Percentiles rank a stretch among this genome's conserved stretches.
Conservation (phyloP, 2,797 vertebrate genomes). For the Enteromius paludinosus region DNA sequence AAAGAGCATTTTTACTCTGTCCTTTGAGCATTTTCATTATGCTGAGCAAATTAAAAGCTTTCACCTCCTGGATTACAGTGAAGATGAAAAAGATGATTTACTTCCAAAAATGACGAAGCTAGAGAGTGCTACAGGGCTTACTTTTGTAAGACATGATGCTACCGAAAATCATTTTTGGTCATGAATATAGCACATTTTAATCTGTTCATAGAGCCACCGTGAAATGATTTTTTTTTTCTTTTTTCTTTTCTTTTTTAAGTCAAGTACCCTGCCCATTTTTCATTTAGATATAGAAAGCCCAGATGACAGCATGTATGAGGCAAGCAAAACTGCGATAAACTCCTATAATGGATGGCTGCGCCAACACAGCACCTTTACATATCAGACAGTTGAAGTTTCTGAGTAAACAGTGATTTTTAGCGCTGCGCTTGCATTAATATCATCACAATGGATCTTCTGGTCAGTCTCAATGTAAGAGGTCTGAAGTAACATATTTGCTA, state of each 20-base stretch:
- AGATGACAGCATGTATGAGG: slow-evolving; percentile 48
- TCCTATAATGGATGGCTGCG: slow-evolving; percentile 39
- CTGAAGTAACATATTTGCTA: slow-evolving; percentile 47
- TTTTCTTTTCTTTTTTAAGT: neutral
- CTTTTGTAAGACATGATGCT: slow-evolving; percentile 11
- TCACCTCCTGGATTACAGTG: slow-evolving; percentile 35
- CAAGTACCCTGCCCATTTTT: slow-evolving; percentile 13
- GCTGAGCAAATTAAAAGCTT: slow-evolving; percentile 45
- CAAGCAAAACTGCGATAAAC: slow-evolving; percentile 47
- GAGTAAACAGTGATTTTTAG: slow-evolving; percentile 56
- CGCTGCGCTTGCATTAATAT: slow-evolving; percentile 50
- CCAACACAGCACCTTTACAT: slow-evolving; percentile 41
- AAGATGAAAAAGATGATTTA: slow-evolving; percentile 52
- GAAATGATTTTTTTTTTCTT: slow-evolving; percentile 13
- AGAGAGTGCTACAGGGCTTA: slow-evolving; percentile 22
- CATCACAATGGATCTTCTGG: slow-evolving; percentile 44
- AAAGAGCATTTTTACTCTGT: slow-evolving; percentile 22
- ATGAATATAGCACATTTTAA: slow-evolving; percentile 31
- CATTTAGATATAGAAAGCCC: slow-evolving; percentile 27
- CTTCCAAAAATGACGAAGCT: slow-evolving; percentile 16
- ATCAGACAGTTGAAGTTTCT: slow-evolving; percentile 47
- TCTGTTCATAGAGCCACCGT: slow-evolving; percentile 22
- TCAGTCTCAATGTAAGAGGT: slow-evolving; percentile 29
- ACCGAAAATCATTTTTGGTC: slow-evolving; percentile 29
- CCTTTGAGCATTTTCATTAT: slow-evolving; percentile 49